Conservation (phyloP, 2,113 vertebrate genomes). For the Gobius niger region DNA sequence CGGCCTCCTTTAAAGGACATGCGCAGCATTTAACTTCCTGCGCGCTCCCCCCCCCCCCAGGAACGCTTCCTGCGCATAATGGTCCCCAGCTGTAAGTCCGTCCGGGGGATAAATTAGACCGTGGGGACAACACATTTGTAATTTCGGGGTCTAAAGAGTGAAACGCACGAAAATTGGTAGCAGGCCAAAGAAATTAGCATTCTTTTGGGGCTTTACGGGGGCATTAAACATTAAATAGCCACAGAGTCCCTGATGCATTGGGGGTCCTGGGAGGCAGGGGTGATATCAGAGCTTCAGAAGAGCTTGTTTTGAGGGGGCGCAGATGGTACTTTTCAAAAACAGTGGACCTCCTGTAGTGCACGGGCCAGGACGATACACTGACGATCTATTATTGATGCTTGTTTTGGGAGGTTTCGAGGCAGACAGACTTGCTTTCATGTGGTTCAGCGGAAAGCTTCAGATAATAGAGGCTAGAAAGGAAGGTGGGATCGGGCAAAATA, state of each 20-base stretch:
- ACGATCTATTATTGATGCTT: constrained; percentile 71
- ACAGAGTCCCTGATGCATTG: constrained; percentile 67
- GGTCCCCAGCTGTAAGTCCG: constrained; percentile 75
- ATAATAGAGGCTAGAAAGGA: constrained; percentile 10
- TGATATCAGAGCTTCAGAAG: constrained; percentile 63
- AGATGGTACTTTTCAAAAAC: constrained; percentile 51
- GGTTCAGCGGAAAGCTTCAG: constrained; percentile 1
- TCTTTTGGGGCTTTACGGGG: constrained; percentile 69
- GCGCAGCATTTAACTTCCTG: constrained; percentile 63
- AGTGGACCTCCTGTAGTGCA: constrained; percentile 55
- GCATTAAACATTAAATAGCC: constrained; percentile 78
- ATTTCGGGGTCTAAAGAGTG: constrained; percentile 65
- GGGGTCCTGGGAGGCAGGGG: constrained; percentile 16
- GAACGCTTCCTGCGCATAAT: constrained; percentile 76
- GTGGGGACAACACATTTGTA: constrained; percentile 78
- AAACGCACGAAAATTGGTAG: constrained; percentile 76
- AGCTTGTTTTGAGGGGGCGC: constrained; percentile 55
- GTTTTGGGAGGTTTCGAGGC: constrained; percentile 46
- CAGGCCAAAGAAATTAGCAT: constrained; percentile 79
- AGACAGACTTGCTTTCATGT: constrained; percentile 47
- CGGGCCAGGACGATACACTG: constrained; percentile 52
- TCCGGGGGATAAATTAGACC: constrained; percentile 66
- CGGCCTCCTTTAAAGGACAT: constrained; percentile 54
- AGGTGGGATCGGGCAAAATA: not conserved
- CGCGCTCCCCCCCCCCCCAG: constrained; percentile 41